Evolutionary conservation across 2,888 invertebrate genomes (phyloP).

Genomic region (Cancer borealis): DNA sequence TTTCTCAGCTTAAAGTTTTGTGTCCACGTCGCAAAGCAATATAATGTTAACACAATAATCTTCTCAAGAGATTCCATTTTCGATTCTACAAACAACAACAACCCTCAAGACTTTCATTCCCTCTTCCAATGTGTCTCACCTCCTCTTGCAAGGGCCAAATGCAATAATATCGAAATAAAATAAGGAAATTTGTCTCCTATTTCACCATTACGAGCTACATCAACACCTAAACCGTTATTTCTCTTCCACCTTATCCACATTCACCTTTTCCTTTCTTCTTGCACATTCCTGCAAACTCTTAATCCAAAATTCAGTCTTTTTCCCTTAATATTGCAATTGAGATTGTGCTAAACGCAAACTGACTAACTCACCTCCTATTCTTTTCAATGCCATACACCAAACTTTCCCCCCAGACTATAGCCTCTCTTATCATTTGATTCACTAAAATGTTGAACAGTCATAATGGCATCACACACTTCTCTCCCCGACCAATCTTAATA

Average conservation of each 20-base stretch:
- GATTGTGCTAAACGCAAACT: too few species aligned
- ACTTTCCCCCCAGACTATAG: not conserved
- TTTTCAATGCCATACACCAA: too few species aligned
- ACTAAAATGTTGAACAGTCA: not conserved
- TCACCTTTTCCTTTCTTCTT: too few species aligned
- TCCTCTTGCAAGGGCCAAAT: too few species aligned
- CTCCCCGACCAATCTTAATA: not conserved
- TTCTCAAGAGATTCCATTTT: not conserved
- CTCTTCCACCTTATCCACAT: too few species aligned
- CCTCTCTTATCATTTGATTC: not conserved
- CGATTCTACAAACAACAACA: not conserved
- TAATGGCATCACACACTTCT: not conserved
- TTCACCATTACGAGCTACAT: too few species aligned
- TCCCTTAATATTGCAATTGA: too few species aligned
- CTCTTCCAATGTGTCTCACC: not conserved
- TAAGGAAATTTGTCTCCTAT: too few species aligned
- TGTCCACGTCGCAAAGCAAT: not conserved
- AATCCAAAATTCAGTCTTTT: too few species aligned
- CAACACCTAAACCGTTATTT: not conserved
- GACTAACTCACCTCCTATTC: too few species aligned
- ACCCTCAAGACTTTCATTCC: slow-evolving; percentile 5
- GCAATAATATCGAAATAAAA: too few species aligned
- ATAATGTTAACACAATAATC: not conserved
- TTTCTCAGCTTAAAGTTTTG: not conserved
- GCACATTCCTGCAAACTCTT: too few species aligned